phyloP scores from a whole-genome alignment of 1,140 invertebrate species.

The Pemphigus obesinymphae region DNA sequence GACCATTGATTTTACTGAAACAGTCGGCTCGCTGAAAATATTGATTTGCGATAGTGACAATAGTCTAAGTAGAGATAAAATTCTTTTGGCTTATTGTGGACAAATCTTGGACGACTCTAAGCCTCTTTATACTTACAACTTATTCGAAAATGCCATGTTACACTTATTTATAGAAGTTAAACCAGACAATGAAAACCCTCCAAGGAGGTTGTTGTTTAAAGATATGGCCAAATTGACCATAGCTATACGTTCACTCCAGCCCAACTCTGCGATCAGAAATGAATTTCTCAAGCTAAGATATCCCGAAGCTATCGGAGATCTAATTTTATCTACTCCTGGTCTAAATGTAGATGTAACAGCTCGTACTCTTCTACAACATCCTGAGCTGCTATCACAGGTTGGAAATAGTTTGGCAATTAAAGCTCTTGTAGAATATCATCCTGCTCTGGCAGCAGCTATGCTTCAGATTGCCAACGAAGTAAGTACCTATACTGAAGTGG shows the following conservation, averaged over 20 bases:
- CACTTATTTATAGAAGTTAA: slow-evolving; percentile 6
- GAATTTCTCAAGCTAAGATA: slow-evolving; percentile 53
- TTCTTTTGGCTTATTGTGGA: slow-evolving; percentile 2
- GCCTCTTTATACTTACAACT: not conserved
- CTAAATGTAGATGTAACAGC: slow-evolving; percentile 56
- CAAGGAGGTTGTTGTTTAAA: not conserved
- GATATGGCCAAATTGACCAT: not conserved
- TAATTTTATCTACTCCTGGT: slow-evolving; percentile 55
- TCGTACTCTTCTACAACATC: slow-evolving; percentile 57
- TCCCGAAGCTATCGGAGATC: slow-evolving; percentile 56
- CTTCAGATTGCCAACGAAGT: slow-evolving; percentile 56
- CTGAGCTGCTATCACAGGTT: slow-evolving; percentile 56
- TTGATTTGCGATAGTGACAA: not conserved
- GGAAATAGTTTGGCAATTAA: slow-evolving; percentile 54
- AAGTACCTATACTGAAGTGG: too few relatives aligned
- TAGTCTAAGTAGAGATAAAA: not conserved
- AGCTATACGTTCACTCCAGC: not conserved
- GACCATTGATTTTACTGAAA: not conserved
- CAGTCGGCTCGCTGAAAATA: not conserved
- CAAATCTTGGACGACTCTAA: not conserved
- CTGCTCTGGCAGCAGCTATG: slow-evolving; percentile 55
- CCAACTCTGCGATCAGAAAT: not conserved
- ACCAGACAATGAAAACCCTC: not conserved
- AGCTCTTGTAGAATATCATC: slow-evolving; percentile 55
- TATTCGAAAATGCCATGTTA: not conserved